Percentiles rank a stretch among this genome's conserved stretches.
Evolutionary conservation across 2,113 vertebrate genomes (phyloP).

Genomic region (Lepus europaeus): DNA sequence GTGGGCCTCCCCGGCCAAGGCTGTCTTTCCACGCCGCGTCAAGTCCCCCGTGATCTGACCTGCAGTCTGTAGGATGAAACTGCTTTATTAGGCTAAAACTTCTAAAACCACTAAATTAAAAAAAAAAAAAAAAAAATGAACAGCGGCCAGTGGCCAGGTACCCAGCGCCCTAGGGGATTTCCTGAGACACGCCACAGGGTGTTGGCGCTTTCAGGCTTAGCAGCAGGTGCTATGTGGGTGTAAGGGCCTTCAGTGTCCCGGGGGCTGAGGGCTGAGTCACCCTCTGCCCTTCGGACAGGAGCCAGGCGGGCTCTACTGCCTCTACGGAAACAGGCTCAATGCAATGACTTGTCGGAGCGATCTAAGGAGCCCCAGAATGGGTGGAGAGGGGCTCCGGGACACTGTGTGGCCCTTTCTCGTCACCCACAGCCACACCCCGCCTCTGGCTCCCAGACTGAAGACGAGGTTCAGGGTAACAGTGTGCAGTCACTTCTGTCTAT

Average conservation of each 20-base stretch:
- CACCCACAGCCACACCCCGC: not conserved
- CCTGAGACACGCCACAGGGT: not conserved
- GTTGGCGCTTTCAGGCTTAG: not conserved
- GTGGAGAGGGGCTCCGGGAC: not conserved
- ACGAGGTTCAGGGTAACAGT: not conserved
- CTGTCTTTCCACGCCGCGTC: not conserved
- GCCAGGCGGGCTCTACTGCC: not conserved
- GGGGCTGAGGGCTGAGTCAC: not conserved
- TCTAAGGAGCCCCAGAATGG: not conserved
- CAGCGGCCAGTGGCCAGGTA: not conserved
- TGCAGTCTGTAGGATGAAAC: not conserved
- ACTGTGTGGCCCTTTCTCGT: not conserved
- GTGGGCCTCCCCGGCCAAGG: not conserved
- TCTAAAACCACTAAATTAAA: conserved; percentile 7
- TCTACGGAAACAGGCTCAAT: not conserved
- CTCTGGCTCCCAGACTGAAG: not conserved
- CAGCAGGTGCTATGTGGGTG: not conserved
- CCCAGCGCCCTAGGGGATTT: not conserved
- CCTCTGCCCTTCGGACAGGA: accelerated
- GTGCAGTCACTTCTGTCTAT: not conserved
- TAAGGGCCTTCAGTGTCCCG: not conserved
- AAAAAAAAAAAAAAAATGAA: not conserved
- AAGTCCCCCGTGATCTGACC: not conserved
- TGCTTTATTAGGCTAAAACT: not conserved
- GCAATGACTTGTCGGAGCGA: not conserved